Conservation (phyloP, 2,888 invertebrate species). For the Hedychridium roseum region DNA sequence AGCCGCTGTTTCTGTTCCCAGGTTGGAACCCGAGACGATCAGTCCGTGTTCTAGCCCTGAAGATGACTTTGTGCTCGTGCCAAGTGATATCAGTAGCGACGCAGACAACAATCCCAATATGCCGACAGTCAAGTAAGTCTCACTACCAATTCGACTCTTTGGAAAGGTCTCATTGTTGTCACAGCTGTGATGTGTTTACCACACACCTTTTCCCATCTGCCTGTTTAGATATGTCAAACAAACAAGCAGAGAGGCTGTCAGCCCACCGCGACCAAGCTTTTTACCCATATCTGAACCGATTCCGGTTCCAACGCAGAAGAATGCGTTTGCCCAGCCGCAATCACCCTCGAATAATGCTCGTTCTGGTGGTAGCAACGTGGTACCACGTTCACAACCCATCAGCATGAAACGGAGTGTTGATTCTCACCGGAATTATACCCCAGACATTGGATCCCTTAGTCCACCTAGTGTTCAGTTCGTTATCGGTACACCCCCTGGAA, state of each 20-base stretch:
- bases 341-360: constrained; percentile 40
- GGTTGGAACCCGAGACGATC: constrained; percentile 49
- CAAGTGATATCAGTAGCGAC: constrained; percentile 59
- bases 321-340: constrained; percentile 51
- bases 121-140: constrained; percentile 51
- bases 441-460: constrained; percentile 90
- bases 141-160: neutral
- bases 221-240: constrained; percentile 69
- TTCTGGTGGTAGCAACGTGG: constrained; percentile 63
- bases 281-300: constrained; percentile 79
- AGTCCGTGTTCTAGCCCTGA: constrained; percentile 63
- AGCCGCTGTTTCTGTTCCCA: constrained; percentile 29
- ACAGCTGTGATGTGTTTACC: neutral
- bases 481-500: constrained; percentile 85
- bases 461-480: constrained; percentile 90
- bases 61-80: constrained; percentile 61
- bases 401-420: constrained; percentile 78
- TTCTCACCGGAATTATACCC: constrained; percentile 71
- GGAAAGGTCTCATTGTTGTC: neutral
- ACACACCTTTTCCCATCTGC: constrained; percentile 7
- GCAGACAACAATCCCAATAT: constrained; percentile 59
- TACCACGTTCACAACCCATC: constrained; percentile 87
- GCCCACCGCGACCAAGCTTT: constrained; percentile 75
- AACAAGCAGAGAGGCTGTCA: constrained; percentile 60
- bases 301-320: constrained; percentile 76